These are phyloP conservation scores for Nylanderia fulva DNA, from an alignment of 1,140 invertebrate genomes.

Conservation along the genomic window DNA sequence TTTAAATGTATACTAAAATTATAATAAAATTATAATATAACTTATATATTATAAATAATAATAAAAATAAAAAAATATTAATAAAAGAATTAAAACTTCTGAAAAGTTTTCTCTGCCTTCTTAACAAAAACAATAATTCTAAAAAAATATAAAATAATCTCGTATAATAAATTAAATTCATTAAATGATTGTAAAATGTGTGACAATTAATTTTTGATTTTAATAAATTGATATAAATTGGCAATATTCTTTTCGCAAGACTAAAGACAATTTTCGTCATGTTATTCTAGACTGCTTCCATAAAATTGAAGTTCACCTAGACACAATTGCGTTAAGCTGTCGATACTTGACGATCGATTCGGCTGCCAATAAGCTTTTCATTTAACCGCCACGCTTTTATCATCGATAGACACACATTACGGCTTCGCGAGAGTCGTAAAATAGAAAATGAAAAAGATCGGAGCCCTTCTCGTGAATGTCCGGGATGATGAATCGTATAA, in stretches of 20 bases:
- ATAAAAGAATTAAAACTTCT: too few relatives aligned
- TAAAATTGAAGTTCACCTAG: conserved; percentile 44
- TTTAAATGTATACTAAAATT: not conserved
- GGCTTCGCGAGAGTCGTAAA: conserved; percentile 14
- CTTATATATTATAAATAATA: not conserved
- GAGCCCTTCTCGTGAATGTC: conserved; percentile 4
- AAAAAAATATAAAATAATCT: too few relatives aligned
- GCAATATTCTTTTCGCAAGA: not conserved
- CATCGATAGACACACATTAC: conserved; percentile 47
- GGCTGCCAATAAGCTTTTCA: conserved; percentile 54
- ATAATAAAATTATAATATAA: not conserved
- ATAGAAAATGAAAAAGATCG: conserved; percentile 34
- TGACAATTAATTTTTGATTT: conserved; percentile 2
- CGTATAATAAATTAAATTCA: not conserved
- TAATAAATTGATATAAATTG: conserved; percentile 18
- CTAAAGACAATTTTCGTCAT: conserved; percentile 17
- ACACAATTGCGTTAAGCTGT: conserved; percentile 46
- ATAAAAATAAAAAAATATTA: too few relatives aligned
- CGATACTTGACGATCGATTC: conserved; percentile 50
- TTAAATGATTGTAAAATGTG: not conserved
- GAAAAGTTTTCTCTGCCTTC: too few relatives aligned
- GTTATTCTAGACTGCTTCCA: conserved; percentile 2
- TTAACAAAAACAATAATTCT: too few relatives aligned
- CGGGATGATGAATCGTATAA: conserved; percentile 38
- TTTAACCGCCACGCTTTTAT: conserved; percentile 41